A percentile compares a stretch with the other conserved stretches of the same genome.
Evolutionary conservation across 2,113 vertebrate species (phyloP).

Genomic region (Carassius carassius): DNA sequence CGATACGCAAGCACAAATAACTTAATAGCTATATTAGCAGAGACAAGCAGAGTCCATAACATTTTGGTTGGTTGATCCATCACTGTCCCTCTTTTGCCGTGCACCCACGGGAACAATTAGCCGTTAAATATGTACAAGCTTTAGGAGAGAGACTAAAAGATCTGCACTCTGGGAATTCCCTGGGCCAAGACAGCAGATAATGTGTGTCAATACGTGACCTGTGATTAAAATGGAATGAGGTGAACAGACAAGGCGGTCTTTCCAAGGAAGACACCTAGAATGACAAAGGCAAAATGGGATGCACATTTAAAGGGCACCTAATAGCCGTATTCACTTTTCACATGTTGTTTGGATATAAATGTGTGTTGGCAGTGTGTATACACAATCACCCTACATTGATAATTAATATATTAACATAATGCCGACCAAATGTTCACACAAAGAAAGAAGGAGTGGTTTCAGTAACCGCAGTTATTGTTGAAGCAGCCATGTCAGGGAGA

Average conservation of each 20-base stretch:
- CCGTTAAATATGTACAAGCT: slow-evolving; percentile 54
- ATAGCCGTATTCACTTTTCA: too few species aligned
- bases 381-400: too few species aligned
- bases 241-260: slow-evolving; percentile 11
- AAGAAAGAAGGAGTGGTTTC: too few species aligned
- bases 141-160: slow-evolving; percentile 20
- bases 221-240: slow-evolving; percentile 36
- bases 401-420: too few species aligned
- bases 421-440: too few species aligned
- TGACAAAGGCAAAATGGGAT: neutral
- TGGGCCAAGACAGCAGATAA: slow-evolving; percentile 36
- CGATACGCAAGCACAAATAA: slow-evolving; percentile 46
- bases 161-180: slow-evolving; percentile 37
- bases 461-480: too few species aligned
- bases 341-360: too few species aligned
- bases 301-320: neutral
- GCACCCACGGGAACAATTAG: slow-evolving; percentile 52
- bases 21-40: slow-evolving; percentile 56
- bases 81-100: slow-evolving; percentile 33
- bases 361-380: too few species aligned
- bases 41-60: slow-evolving; percentile 57
- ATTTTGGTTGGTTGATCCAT: slow-evolving; percentile 59
- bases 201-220: slow-evolving; percentile 42
- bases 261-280: slow-evolving; percentile 12
- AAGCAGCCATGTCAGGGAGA: too few species aligned